Percentiles rank a stretch among this genome's conserved stretches.
Conservation (phyloP, 2,113 vertebrate genomes). For the Hypomesus transpacificus region DNA sequence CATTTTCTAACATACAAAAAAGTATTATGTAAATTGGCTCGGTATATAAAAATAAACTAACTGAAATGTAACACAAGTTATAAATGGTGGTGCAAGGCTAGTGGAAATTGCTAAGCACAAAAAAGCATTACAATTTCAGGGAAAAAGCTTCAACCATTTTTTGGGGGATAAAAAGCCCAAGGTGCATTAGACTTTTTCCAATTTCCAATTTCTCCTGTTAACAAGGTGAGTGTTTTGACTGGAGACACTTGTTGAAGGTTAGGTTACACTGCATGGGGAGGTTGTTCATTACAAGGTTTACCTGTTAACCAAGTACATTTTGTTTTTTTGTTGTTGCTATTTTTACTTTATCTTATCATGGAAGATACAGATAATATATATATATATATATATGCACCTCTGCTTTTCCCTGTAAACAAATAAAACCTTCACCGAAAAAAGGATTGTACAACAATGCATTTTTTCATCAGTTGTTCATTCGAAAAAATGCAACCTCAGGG, state of each 20-base stretch:
- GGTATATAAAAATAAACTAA: constrained; percentile 86
- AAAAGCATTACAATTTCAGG: constrained; percentile 81
- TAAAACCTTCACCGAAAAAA: constrained; percentile 76
- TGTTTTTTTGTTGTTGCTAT: constrained; percentile 38
- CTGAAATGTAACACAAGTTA: constrained; percentile 91
- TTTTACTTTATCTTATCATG: constrained; percentile 71
- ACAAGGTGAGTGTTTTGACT: constrained; percentile 73
- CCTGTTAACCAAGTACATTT: constrained; percentile 61
- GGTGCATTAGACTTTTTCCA: constrained; percentile 78
- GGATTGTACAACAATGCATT: constrained; percentile 82
- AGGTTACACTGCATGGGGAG: constrained; percentile 75
- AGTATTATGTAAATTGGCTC: constrained; percentile 88
- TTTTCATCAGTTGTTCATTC: constrained; percentile 61
- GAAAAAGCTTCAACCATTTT: constrained; percentile 78
- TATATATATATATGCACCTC: constrained; percentile 14
- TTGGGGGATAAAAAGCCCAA: constrained; percentile 74
- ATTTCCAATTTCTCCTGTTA: constrained; percentile 71
- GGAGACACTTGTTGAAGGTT: constrained; percentile 58
- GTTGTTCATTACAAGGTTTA: constrained; percentile 72
- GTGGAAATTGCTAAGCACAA: constrained; percentile 79
- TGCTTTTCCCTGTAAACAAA: constrained; percentile 77
- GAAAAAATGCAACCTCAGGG: constrained; percentile 38
- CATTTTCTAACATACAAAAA: constrained; percentile 67
- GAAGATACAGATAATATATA: constrained; percentile 47
- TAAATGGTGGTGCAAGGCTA: constrained; percentile 85